A percentile compares a stretch with the other conserved stretches of the same genome.
Evolutionary conservation across 2,113 vertebrate species (phyloP).

Genomic region (Sylvietta virens): DNA sequence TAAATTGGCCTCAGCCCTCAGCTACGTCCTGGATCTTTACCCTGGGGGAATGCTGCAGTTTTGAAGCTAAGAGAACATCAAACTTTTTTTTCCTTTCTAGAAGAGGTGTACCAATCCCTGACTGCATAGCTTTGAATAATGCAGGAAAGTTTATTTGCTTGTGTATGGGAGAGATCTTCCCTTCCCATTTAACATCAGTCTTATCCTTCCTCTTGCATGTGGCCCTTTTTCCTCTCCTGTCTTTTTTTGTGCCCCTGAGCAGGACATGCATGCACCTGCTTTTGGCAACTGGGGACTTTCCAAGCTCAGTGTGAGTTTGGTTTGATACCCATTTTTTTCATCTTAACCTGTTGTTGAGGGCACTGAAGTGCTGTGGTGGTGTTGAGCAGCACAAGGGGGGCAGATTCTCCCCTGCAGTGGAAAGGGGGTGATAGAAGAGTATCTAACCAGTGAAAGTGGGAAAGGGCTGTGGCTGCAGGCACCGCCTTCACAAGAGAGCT

Average conservation of each 20-base stretch:
- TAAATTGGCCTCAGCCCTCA: background rate
- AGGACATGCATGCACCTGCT: background rate
- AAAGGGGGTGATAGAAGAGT: fast-evolving
- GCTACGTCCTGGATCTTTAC: background rate
- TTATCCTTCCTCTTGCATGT: background rate
- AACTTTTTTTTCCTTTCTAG: background rate
- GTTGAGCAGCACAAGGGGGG: background rate
- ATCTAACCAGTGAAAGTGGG: background rate
- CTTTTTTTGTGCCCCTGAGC: background rate
- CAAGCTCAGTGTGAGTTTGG: background rate
- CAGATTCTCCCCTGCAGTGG: background rate
- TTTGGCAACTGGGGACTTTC: background rate
- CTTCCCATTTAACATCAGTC: background rate
- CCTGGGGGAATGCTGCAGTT: background rate
- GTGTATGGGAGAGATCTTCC: background rate
- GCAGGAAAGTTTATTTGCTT: background rate
- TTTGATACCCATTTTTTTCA: background rate
- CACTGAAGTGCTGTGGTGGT: background rate
- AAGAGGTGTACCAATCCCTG: background rate
- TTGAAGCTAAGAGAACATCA: background rate
- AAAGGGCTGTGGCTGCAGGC: background rate
- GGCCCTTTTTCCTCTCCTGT: background rate
- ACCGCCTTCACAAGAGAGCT: background rate
- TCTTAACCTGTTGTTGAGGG: background rate
- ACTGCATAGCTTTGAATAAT: background rate